Base-by-base conservation (phyloP, 2,113 vertebrate species). In the human region DNA sequence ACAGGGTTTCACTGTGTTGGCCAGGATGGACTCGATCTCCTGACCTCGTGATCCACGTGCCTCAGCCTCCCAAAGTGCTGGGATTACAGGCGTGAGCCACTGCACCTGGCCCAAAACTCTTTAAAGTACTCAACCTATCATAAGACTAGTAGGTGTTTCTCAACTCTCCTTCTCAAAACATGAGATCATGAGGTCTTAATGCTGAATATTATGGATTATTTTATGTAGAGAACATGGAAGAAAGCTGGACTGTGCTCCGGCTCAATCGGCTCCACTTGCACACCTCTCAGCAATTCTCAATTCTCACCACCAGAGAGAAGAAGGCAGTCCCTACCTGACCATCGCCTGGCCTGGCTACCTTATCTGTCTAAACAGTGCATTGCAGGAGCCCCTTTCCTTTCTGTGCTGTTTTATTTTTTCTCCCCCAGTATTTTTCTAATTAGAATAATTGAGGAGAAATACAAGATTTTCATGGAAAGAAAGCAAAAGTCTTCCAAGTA, bases 191-290 rank as follows among this genome's bases (percentile, higher is more conserved):
- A 22, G 50, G 12, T 1, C 55, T 50, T 66, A n/a, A 12, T 32
- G 32, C 25, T 78, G 43, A 83, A 52, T n/a, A 43, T 0, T 8
- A 27, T 38, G 25, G n/a, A 50, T 40, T 23, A 57, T 57, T 57
- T 40, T 27, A 43, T 70, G 18, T 7, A 20, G 1, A 94, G 40
- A 68, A 45, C 18, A 68, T 0, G 38, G 17, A 45, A 16, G 17
- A 78, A 43, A 43, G 2, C 14, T 30, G 27, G 61, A 55, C 5
- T 57, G 22, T 9, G 12, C 55, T 73, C n/a, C 14, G 64, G 7
- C 23, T 72, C 32, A 35, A 0, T 30, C 22, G 55, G 2, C 8
- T 61, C 35, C 8, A 23, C 3, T 48, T 16, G n/a, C 13, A 5
- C 8, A 27, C 12, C 73, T 59, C 38, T 64, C 32, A 84, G 17